These are phyloP conservation scores for Caenorhabditis sp. DNA, from an alignment of 2,888 invertebrate genomes.

Conservation along the genomic window DNA sequence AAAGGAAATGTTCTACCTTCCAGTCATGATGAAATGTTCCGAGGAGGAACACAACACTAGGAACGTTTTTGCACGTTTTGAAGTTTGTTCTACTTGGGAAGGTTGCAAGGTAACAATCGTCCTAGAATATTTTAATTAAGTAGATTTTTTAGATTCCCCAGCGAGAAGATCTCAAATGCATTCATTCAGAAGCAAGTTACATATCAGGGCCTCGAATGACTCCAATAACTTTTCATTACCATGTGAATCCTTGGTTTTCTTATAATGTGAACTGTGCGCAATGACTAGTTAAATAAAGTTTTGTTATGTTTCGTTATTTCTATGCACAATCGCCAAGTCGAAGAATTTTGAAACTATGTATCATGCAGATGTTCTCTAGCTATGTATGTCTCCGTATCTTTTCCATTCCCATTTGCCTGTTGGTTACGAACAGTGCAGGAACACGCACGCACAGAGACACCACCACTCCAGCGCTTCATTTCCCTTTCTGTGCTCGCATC, in stretches of 20 bases:
- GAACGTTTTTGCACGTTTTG: not conserved
- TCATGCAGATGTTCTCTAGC: too few species aligned
- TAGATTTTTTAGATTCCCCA: conserved; percentile 9
- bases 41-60: conserved; percentile 5
- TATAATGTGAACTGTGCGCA: not conserved
- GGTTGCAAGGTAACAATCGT: not conserved
- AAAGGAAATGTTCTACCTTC: conserved; percentile 17
- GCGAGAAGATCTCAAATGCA: conserved; percentile 29
- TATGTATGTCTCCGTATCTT: too few species aligned
- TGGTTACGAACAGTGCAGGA: too few species aligned
- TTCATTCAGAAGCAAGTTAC: conserved; percentile 49
- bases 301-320: too few species aligned
- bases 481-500: too few species aligned
- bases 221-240: conserved; percentile 44
- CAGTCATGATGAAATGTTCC: conserved; percentile 30
- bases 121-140: not conserved
- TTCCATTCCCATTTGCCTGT: too few species aligned
- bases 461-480: too few species aligned
- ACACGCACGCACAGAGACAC: too few species aligned
- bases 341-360: too few species aligned
- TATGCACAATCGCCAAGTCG: too few species aligned
- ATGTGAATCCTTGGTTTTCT: conserved; percentile 2
- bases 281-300: too few species aligned
- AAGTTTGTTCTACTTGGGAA: not conserved
- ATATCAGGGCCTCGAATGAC: conserved; percentile 33